phyloP scores from a whole-genome alignment of 2,797 vertebrate species.

The Poecilia picta region DNA sequence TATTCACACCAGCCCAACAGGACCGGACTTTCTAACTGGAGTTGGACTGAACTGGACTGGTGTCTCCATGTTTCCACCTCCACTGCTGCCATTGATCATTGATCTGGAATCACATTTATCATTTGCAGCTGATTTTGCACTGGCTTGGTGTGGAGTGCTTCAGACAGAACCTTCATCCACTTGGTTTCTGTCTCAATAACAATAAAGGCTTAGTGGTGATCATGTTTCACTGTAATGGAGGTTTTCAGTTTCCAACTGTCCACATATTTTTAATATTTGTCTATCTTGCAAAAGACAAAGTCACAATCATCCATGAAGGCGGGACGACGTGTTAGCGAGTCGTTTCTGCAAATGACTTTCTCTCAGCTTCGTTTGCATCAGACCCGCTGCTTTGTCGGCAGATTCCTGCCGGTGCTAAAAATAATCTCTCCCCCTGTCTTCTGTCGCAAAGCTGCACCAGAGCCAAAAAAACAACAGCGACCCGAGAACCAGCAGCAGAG shows the following conservation, averaged over 20 bases:
- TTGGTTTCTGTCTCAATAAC: background rate
- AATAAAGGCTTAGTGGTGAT: background rate
- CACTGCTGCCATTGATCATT: background rate
- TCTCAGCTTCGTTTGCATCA: constrained; percentile 10
- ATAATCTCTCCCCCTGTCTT: constrained; percentile 42
- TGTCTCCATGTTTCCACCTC: background rate
- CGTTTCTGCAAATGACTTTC: background rate
- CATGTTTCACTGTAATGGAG: background rate
- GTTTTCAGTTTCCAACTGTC: background rate
- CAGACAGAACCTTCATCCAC: background rate
- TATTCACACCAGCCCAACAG: no score
- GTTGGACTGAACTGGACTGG: no score
- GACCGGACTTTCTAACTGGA: no score
- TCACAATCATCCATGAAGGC: background rate
- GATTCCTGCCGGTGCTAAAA: constrained; percentile 51
- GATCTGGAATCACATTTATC: background rate
- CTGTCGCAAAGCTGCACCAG: constrained; percentile 35
- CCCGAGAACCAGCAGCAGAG: constrained; percentile 42
- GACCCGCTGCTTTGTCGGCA: constrained; percentile 23
- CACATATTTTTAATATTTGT: background rate
- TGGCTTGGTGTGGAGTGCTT: background rate
- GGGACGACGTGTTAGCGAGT: background rate
- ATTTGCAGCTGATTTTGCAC: background rate
- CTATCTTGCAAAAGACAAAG: background rate
- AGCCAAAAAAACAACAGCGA: constrained; percentile 27